phyloP scores from a whole-genome alignment of 2,888 invertebrate species.

The Entomobrya multifasciata region DNA sequence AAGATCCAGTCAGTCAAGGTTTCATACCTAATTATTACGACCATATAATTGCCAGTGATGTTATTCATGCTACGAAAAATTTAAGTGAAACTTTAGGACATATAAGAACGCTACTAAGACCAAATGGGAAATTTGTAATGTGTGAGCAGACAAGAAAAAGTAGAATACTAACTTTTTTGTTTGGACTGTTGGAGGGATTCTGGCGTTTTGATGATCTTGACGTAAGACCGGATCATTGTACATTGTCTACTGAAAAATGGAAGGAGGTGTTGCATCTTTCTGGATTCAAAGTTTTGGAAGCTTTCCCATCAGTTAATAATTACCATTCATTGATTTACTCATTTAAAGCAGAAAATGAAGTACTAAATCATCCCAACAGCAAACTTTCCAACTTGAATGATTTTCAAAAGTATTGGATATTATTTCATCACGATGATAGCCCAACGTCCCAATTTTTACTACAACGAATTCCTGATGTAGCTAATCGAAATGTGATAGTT shows the following conservation, averaged over 20 bases:
- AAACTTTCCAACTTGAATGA: neutral
- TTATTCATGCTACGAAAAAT: slow-evolving; percentile 64
- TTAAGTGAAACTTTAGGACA: slow-evolving; percentile 20
- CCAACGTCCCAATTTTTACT: neutral
- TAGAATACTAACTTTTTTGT: slow-evolving; percentile 32
- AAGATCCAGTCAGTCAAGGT: slow-evolving; percentile 56
- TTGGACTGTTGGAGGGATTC: slow-evolving; percentile 61
- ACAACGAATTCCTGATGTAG: neutral
- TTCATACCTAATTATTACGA: slow-evolving; percentile 59
- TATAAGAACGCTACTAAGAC: slow-evolving; percentile 34
- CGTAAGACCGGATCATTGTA: slow-evolving; percentile 29
- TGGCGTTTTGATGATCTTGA: slow-evolving; percentile 65
- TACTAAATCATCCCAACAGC: neutral
- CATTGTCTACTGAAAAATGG: slow-evolving; percentile 16
- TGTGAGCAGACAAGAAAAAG: slow-evolving; percentile 33
- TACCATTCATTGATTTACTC: neutral
- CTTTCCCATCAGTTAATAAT: neutral
- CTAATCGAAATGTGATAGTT: neutral
- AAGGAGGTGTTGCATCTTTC: neutral
- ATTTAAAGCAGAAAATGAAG: neutral
- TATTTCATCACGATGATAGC: too few species aligned
- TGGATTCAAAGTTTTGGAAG: slow-evolving; percentile 6
- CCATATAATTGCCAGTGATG: slow-evolving; percentile 33
- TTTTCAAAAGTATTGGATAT: too few species aligned
- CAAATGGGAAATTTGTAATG: slow-evolving; percentile 19